phyloP scores from a whole-genome alignment of 2,797 vertebrate genomes.

The Tadarida brasiliensis region DNA sequence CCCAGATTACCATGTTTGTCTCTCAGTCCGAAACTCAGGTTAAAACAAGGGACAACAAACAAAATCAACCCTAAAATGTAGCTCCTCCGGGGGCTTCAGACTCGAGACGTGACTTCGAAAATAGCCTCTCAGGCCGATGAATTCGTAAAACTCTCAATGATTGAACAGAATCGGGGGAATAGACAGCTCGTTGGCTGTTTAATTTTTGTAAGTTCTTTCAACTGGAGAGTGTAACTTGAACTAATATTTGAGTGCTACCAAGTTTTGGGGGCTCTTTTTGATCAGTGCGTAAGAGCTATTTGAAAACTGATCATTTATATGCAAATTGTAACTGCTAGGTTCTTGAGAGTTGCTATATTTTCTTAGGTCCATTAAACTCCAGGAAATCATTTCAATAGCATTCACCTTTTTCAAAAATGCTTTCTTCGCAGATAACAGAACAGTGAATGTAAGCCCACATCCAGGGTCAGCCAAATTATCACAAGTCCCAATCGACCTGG shows the following conservation, averaged over 20 bases:
- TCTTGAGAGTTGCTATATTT: conserved; percentile 56
- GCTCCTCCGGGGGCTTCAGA: not conserved
- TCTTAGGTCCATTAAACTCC: conserved; percentile 56
- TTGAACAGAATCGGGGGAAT: not conserved
- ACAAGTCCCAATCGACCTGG: not conserved
- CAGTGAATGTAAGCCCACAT: conserved; percentile 55
- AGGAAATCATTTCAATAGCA: conserved; percentile 29
- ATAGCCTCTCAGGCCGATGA: not conserved
- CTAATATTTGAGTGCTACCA: not conserved
- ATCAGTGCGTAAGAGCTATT: conserved; percentile 57
- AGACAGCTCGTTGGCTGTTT: not conserved
- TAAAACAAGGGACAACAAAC: conserved; percentile 29
- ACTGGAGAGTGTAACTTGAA: not conserved
- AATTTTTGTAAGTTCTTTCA: conserved; percentile 5
- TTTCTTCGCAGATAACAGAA: conserved; percentile 63
- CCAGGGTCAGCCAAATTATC: not conserved
- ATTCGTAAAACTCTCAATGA: not conserved
- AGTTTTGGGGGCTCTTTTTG: conserved; percentile 16
- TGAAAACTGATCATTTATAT: conserved; percentile 71
- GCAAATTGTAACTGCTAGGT: conserved; percentile 42
- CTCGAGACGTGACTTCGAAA: not conserved
- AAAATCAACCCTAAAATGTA: not conserved
- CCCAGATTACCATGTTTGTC: conserved; percentile 27
- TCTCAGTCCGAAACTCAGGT: not conserved
- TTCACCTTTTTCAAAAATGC: conserved; percentile 45